phyloP scores from a whole-genome alignment of 2,113 vertebrate genomes.

The Phaetusa simplex region DNA sequence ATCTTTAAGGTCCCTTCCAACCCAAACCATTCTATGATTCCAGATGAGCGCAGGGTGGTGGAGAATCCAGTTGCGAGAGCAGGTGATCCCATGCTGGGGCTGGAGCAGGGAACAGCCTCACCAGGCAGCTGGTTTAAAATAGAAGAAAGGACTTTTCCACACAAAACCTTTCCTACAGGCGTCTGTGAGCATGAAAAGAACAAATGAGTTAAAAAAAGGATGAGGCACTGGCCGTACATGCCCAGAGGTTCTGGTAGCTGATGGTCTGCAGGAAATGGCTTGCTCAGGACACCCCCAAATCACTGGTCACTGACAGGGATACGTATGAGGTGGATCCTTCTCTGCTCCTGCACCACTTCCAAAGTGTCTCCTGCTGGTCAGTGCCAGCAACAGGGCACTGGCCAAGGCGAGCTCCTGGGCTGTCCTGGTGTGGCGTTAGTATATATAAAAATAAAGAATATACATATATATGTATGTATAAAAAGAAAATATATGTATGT shows the following conservation, averaged over 20 bases:
- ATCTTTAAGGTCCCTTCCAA: too few relatives aligned
- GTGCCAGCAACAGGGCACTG: not conserved
- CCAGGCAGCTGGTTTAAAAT: not conserved
- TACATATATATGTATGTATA: too few relatives aligned
- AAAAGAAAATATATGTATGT: not conserved
- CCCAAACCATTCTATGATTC: not conserved
- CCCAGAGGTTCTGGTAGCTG: not conserved
- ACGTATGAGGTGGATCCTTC: not conserved
- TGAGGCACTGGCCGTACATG: not conserved
- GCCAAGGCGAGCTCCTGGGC: not conserved
- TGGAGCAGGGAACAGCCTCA: not conserved
- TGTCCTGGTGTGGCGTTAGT: not conserved
- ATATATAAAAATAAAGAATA: not conserved
- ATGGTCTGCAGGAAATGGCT: not conserved
- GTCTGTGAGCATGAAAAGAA: not conserved
- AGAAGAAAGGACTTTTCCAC: not conserved
- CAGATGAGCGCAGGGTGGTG: accelerated
- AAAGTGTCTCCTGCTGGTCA: not conserved
- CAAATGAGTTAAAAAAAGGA: not conserved
- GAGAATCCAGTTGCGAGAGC: not conserved
- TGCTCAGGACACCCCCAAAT: not conserved
- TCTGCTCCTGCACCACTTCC: not conserved
- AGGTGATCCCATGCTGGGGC: not conserved
- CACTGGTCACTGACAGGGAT: accelerated
- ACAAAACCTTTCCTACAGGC: not conserved